Conservation (phyloP, 1,140 invertebrate genomes). For the Papilio helenus region DNA sequence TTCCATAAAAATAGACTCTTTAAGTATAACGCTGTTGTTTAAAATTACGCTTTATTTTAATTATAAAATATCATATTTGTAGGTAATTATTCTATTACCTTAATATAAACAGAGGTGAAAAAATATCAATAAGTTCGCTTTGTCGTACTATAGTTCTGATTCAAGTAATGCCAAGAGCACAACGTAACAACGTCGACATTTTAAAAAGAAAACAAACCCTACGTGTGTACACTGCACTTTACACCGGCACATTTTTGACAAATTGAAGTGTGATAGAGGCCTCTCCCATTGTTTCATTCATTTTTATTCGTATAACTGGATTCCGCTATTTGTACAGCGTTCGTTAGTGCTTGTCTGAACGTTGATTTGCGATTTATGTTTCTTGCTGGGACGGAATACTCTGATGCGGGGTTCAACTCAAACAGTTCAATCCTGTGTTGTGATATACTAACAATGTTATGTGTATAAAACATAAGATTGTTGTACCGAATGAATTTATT, state of each 20-base stretch:
- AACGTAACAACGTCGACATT: neutral
- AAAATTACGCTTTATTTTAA: too few relatives aligned
- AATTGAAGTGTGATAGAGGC: conserved; percentile 61
- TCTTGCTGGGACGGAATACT: conserved; percentile 60
- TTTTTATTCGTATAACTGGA: conserved; percentile 71
- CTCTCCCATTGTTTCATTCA: conserved; percentile 58
- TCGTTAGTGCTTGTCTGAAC: conserved; percentile 74
- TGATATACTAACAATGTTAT: conserved; percentile 53
- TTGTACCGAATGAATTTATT: too few relatives aligned
- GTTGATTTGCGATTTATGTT: conserved; percentile 76
- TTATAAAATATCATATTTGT: too few relatives aligned
- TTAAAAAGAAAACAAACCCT: neutral
- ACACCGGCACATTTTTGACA: conserved; percentile 57
- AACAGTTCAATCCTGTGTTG: conserved; percentile 49
- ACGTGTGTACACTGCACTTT: conserved; percentile 29
- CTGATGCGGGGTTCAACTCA: conserved; percentile 53
- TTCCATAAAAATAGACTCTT: too few relatives aligned
- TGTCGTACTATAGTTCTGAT: neutral
- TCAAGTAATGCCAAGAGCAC: neutral
- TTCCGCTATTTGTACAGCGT: conserved; percentile 69
- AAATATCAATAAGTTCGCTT: neutral
- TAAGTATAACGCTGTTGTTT: too few relatives aligned
- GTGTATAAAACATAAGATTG: neutral
- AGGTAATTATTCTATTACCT: too few relatives aligned
- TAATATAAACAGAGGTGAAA: too few relatives aligned